A percentile compares a stretch with the other conserved stretches of the same genome.
Evolutionary conservation across 1,140 invertebrate genomes (phyloP).

Genomic region (Zaprionus davidi): DNA sequence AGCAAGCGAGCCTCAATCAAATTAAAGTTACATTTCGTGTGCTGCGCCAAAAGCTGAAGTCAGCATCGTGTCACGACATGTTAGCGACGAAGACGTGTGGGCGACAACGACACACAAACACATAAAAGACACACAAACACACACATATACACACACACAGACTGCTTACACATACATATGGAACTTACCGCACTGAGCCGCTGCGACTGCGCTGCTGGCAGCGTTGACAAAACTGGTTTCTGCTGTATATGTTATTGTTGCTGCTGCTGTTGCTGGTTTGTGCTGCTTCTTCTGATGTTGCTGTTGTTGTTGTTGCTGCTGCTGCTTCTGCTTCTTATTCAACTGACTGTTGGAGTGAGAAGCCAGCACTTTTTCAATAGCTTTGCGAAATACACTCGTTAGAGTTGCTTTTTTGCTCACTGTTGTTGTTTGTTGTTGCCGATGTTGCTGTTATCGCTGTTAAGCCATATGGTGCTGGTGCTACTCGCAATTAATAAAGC

Average conservation of each 20-base stretch:
- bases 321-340: slow-evolving; percentile 42
- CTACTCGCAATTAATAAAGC: slow-evolving; percentile 74
- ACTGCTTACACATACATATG: slow-evolving; percentile 27
- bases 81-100: slow-evolving; percentile 55
- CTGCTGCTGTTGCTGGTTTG: slow-evolving; percentile 10
- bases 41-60: slow-evolving; percentile 46
- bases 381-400: slow-evolving; percentile 58
- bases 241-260: not conserved
- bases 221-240: slow-evolving; percentile 71
- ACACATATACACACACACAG: slow-evolving; percentile 16
- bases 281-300: slow-evolving; percentile 14
- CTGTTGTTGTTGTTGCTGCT: slow-evolving; percentile 30
- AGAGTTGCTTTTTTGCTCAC: slow-evolving; percentile 23
- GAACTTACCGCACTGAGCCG: slow-evolving; percentile 56
- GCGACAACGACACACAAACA: slow-evolving; percentile 21
- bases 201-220: slow-evolving; percentile 76
- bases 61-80: slow-evolving; percentile 47
- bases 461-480: slow-evolving; percentile 66
- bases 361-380: slow-evolving; percentile 52
- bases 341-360: slow-evolving; percentile 43
- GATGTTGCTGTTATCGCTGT: slow-evolving; percentile 38
- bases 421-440: not conserved
- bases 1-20: slow-evolving; percentile 53
- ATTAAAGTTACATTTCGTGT: slow-evolving; percentile 66
- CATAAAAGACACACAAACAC: not conserved